Evolutionary conservation across 2,113 vertebrate species (phyloP).

Genomic region (Porphyrio hochstetteri): DNA sequence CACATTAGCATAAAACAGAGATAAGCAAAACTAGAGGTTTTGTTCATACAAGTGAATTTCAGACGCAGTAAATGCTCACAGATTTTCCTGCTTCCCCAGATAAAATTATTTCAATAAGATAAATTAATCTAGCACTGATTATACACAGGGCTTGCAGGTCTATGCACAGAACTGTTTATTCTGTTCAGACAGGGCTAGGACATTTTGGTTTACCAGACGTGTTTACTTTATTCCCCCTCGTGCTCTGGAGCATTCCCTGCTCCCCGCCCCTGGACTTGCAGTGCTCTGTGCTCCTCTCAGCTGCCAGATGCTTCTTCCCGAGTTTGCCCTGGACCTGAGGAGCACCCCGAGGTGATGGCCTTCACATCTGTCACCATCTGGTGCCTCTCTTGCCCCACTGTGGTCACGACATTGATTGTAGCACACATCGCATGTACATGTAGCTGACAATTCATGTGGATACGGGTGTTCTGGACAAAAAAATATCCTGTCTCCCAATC

Average conservation of each 20-base stretch:
- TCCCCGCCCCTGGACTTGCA: background rate
- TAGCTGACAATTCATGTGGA: background rate
- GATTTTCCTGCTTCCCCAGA: background rate
- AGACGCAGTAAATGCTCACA: background rate
- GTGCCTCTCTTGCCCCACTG: background rate
- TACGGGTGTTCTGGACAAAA: background rate
- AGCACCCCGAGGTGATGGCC: background rate
- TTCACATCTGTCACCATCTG: constrained; percentile 51
- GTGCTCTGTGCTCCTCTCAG: background rate
- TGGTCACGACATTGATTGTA: background rate
- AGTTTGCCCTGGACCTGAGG: background rate
- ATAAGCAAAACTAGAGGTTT: background rate
- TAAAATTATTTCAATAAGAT: background rate
- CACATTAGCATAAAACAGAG: background rate
- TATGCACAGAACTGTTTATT: background rate
- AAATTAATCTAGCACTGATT: background rate
- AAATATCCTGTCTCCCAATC: background rate
- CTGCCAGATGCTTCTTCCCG: constrained; percentile 27
- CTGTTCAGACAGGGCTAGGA: background rate
- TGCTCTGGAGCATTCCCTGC: background rate
- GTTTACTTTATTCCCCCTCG: background rate
- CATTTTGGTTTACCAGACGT: background rate
- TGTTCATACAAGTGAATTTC: background rate
- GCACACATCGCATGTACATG: background rate
- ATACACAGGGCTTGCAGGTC: background rate